Percentiles rank a stretch among this genome's conserved stretches.
These are phyloP conservation scores for Coracias cyanogaster DNA, from an alignment of 2,797 vertebrate genomes.

Conservation along the genomic window DNA sequence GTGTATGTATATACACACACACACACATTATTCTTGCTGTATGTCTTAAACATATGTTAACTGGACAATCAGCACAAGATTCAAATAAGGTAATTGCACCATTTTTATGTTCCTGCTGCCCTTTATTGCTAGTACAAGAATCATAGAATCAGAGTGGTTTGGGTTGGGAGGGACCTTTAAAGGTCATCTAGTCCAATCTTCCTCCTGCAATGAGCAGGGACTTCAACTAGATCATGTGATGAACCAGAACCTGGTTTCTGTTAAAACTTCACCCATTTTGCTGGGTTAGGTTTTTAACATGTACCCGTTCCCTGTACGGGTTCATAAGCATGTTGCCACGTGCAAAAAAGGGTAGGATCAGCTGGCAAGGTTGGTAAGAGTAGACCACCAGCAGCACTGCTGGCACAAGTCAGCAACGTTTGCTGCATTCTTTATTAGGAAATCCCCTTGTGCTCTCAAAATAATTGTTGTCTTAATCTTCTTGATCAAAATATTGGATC, in stretches of 20 bases:
- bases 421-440: background rate
- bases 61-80: background rate
- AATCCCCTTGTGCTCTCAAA: background rate
- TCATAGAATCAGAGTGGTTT: background rate
- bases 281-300: background rate
- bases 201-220: background rate
- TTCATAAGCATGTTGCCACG: background rate
- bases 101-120: background rate
- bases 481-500: background rate
- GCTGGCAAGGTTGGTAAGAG: background rate
- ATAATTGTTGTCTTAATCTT: background rate
- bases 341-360: background rate
- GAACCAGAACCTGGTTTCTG: background rate
- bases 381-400: background rate
- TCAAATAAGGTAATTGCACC: background rate
- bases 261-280: background rate
- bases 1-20: too few species aligned
- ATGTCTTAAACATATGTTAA: background rate
- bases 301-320: background rate
- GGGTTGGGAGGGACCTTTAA: background rate
- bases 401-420: background rate
- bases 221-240: background rate
- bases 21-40: too few species aligned
- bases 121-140: conserved; percentile 7
- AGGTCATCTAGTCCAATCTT: background rate